These are phyloP conservation scores for Gonocerus acuteangulatus DNA, from an alignment of 2,888 invertebrate genomes.

Conservation along the genomic window DNA sequence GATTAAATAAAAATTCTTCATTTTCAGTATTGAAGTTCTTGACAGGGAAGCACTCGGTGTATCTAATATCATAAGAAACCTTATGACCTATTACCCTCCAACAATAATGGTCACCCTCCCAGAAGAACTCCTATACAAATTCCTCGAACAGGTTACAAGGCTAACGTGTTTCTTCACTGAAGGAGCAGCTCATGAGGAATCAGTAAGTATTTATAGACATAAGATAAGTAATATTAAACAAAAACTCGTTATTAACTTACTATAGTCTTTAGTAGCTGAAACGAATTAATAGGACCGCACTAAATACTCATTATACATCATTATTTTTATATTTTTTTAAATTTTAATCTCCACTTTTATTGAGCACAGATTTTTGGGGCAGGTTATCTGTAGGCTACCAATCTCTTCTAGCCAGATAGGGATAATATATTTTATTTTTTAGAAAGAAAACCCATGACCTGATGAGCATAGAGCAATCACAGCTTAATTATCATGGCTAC, in stretches of 20 bases:
- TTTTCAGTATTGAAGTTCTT: slow-evolving; percentile 50
- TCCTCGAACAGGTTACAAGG: slow-evolving; percentile 54
- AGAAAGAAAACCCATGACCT: no score
- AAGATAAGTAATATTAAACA: no score
- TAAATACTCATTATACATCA: not conserved
- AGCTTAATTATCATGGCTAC: no score
- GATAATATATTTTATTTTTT: no score
- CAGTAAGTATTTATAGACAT: slow-evolving; percentile 45
- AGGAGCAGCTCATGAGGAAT: slow-evolving; percentile 58
- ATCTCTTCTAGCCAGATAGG: no score
- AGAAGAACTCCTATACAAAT: slow-evolving; percentile 47
- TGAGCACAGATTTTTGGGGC: no score
- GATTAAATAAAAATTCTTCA: no score
- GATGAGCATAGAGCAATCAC: no score
- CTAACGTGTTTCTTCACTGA: slow-evolving; percentile 58
- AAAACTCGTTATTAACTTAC: not conserved
- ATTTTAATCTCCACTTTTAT: no score
- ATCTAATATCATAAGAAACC: slow-evolving; percentile 57
- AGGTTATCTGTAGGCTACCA: no score
- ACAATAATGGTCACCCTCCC: slow-evolving; percentile 47
- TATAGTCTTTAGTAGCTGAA: not conserved
- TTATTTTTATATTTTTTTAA: not conserved
- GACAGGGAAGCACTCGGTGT: slow-evolving; percentile 61
- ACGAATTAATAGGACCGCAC: not conserved
- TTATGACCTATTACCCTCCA: slow-evolving; percentile 53